These are phyloP conservation scores for Tetrapedia diversipes DNA, from an alignment of 2,888 invertebrate genomes.

Conservation along the genomic window DNA sequence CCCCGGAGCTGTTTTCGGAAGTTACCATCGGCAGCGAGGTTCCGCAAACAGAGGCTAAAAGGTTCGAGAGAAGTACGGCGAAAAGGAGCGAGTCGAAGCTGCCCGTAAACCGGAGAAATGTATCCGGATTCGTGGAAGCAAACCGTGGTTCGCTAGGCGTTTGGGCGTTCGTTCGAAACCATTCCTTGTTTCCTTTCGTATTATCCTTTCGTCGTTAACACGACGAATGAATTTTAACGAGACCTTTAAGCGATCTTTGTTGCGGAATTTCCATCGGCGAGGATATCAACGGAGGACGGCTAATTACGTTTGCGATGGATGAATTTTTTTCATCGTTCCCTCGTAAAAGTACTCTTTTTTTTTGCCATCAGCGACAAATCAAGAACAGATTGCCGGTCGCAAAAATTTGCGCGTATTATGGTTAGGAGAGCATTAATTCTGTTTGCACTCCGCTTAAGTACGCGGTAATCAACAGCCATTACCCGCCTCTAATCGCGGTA, in stretches of 20 bases:
- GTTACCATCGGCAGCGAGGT: constrained; percentile 32
- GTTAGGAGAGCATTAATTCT: constrained; percentile 21
- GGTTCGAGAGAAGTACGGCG: constrained; percentile 51
- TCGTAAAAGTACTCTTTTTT: neutral
- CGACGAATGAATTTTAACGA: constrained; percentile 1
- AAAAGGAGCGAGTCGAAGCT: constrained; percentile 57
- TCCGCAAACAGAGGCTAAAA: constrained; percentile 62
- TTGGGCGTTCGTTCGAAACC: constrained; percentile 47
- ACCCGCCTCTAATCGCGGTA: constrained; percentile 11
- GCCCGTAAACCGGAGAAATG: constrained; percentile 62
- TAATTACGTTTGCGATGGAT: neutral
- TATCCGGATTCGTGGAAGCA: constrained; percentile 55
- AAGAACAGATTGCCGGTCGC: neutral
- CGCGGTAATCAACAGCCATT: constrained; percentile 33
- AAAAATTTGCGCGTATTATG: constrained; percentile 5
- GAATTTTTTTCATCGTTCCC: neutral
- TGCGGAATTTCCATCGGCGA: neutral
- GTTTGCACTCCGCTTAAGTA: constrained; percentile 21
- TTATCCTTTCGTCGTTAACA: neutral
- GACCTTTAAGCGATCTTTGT: neutral
- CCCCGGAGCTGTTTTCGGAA: constrained; percentile 51
- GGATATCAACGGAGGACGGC: neutral
- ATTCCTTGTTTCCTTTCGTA: constrained; percentile 4
- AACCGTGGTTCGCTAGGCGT: constrained; percentile 66
- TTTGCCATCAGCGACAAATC: neutral